These are phyloP conservation scores for Orius insidiosus DNA, from an alignment of 1,140 invertebrate genomes.

Conservation along the genomic window DNA sequence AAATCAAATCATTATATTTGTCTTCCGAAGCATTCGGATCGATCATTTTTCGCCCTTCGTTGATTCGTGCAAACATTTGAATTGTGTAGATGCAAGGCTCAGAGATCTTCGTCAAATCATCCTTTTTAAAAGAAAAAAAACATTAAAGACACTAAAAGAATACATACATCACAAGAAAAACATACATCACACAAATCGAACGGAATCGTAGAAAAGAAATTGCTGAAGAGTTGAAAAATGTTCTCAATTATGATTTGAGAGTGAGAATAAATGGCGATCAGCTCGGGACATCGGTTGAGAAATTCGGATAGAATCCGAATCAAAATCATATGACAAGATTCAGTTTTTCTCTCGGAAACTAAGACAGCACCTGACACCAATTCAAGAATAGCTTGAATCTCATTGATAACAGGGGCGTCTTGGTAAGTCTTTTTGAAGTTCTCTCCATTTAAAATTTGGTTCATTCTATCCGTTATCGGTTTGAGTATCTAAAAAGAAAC, in stretches of 20 bases:
- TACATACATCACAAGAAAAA: neutral
- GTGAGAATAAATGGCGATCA: conserved; percentile 61
- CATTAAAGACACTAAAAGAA: conserved; percentile 7
- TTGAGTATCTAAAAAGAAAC: conserved; percentile 32
- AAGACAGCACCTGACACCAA: conserved; percentile 35
- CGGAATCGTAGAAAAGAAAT: conserved; percentile 54
- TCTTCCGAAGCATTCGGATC: conserved; percentile 49
- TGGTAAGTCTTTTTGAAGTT: conserved; percentile 39
- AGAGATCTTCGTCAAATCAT: conserved; percentile 31
- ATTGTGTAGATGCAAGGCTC: conserved; percentile 41
- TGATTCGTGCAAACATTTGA: conserved; percentile 53
- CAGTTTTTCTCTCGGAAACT: conserved; percentile 30
- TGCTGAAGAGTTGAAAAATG: conserved; percentile 55
- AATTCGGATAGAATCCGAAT: conserved; percentile 24
- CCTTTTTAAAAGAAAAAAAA: neutral
- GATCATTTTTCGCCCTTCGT: conserved; percentile 31
- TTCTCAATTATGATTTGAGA: conserved; percentile 64
- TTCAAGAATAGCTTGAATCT: conserved; percentile 45
- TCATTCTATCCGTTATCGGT: conserved; percentile 39
- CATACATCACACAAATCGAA: conserved; percentile 26
- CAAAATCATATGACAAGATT: too few relatives aligned
- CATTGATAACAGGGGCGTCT: conserved; percentile 35
- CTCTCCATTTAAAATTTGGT: conserved; percentile 33
- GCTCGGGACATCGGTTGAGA: conserved; percentile 41
- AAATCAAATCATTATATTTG: conserved; percentile 48